Evolutionary conservation across 1,140 invertebrate species (phyloP), one percentile per base, ranked within the genome.

Genomic region (Andricus grossulariae): DNA sequence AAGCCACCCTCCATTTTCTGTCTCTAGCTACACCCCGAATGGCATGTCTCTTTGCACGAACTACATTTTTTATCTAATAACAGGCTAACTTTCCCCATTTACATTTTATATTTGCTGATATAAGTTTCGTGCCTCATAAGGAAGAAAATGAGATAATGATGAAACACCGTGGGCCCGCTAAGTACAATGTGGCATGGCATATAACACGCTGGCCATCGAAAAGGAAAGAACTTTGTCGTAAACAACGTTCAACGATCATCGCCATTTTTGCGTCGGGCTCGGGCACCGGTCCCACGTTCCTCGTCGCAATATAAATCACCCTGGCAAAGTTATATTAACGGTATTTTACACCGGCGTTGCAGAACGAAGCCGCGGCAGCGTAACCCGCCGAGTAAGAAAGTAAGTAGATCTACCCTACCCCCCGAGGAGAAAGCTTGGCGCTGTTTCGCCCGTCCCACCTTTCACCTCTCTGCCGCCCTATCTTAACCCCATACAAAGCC

Each of bases 251-350:
- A 71, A 72, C 60, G 77, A 82, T 84, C 77, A 71, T 78, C 71
- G 32, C 50, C 51, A 50, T 80, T 82, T 81, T 80, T 50, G 15
- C 45, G 74, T 21, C 71, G 57, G 13, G 60, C 32, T 21, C 71
- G 57, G 13, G 60, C 50, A 54, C 21, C n/a, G 45, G 25, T 50
- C 73, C 72, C 49, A 25, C 12, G 54, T 66, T 71, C 25, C 21
- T 6, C 52, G 70, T 52, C 25, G 70, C 51, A n/a, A 73, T 76
- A 82, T 85, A 84, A 86, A 86, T 86, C 84, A 84, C 75, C 81
- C 49, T 50, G 50, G 74, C 76, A 81, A 86, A 86, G 83, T 85
- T 83, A 83, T 84, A 84, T 84, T 85, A 86, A 86, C 84, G 84
- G 81, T 80, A 84, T 78, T 81, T 85, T 83, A 83, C 78, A 77